Evolutionary conservation across 2,113 vertebrate species (phyloP), one percentile per base, ranked within the genome.

Genomic region (Lophochroa leadbeateri): DNA sequence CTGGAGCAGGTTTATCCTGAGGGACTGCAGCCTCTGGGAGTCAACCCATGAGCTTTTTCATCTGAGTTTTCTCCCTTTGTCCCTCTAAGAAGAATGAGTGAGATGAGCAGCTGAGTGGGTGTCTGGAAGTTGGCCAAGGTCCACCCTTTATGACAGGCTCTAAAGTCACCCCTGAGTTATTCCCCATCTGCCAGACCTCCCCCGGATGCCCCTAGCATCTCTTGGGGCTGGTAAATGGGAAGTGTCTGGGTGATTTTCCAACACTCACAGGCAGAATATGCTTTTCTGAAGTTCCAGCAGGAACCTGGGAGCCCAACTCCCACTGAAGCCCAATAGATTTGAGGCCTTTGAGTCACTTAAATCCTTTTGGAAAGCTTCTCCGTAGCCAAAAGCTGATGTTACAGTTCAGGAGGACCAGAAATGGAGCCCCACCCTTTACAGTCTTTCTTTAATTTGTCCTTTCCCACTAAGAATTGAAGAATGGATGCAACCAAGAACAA

Each of bases 391-490:
- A 91, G 57, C 61, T 9, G 75, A 17, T 17, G 20, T 33, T 71
- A 39, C 74, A 76, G 20, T 72, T 82, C 55, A 96, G 94, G 82
- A 94, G 52, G 65, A 58, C 5, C 89, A 84, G 31, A 90, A 80
- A 50, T 0, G 2, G 31, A 81, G 44, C 88, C 69, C 80, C 92
- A 84, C 94, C 90, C 92, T 82, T 4, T 5, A 5, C 31, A 75
- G 55, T 24, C 92, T 92, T 80, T 53, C 82, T 94, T 93, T 41
- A 74, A 81, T 96, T 95, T 94, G 61, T 14, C 33, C 82, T 90
- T 88, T 64, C 88, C 72, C 82, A 29, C 50, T 46, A 16, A 55
- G 85, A 82, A 35, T 3, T 14, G 82, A 33, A 31, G 71, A 71
- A 64, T 35, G 76, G 79, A 31, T 23, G 39, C 68, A 7, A 37